Percentiles rank a stretch among this genome's conserved stretches.
Evolutionary conservation across 1,140 invertebrate genomes (phyloP).

Genomic region (Pissodes strobi): DNA sequence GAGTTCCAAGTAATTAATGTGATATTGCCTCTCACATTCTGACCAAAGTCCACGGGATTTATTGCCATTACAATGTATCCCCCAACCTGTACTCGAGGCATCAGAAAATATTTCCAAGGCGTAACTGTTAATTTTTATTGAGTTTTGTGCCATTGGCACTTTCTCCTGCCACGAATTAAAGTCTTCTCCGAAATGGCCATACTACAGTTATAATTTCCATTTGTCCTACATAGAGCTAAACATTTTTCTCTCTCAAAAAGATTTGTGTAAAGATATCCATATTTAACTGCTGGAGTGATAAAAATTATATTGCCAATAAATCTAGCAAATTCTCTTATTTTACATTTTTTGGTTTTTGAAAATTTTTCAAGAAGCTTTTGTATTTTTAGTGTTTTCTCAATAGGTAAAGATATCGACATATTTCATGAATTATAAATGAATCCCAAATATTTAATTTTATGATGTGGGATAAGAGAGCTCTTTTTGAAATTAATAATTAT

Average conservation of each 20-base stretch:
- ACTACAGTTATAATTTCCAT: background rate
- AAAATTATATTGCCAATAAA: slow-evolving; percentile 1
- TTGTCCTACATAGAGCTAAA: background rate
- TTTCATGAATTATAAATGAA: background rate
- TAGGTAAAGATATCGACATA: background rate
- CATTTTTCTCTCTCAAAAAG: slow-evolving; percentile 2
- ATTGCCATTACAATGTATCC: slow-evolving; percentile 3
- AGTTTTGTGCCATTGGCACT: too few species aligned
- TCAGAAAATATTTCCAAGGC: slow-evolving; percentile 10
- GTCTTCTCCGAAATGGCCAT: slow-evolving; percentile 5
- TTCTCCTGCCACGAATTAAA: slow-evolving; percentile 9
- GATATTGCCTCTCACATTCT: background rate
- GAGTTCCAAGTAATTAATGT: too few species aligned
- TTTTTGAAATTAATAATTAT: slow-evolving; percentile 10
- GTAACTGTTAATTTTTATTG: background rate
- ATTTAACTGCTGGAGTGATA: slow-evolving; percentile 9
- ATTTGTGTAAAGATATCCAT: slow-evolving; percentile 9
- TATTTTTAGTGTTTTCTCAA: background rate
- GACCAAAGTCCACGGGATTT: slow-evolving; percentile 11
- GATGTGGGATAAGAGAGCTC: background rate
- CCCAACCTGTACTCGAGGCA: slow-evolving; percentile 16
- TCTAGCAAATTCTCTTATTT: slow-evolving; percentile 7
- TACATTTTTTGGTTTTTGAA: background rate
- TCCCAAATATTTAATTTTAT: slow-evolving; percentile 4
- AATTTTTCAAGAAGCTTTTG: background rate